Percentiles rank a stretch among this genome's conserved stretches.
phyloP scores from a whole-genome alignment of 2,113 vertebrate genomes.

The Chroicocephalus ridibundus region DNA sequence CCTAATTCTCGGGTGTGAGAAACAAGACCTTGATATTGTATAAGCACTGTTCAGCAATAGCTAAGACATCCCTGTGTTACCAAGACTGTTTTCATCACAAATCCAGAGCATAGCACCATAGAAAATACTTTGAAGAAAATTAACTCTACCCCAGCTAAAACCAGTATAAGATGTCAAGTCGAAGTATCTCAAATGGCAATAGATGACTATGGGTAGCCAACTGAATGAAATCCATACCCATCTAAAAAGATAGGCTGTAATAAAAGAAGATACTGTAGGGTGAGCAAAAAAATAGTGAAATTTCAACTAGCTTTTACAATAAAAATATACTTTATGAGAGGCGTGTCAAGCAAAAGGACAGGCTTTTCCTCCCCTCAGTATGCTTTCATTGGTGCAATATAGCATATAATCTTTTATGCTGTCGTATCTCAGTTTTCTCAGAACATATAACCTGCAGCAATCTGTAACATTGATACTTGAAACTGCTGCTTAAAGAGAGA shows the following conservation, averaged over 20 bases:
- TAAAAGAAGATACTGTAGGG: background rate
- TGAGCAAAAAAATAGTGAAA: background rate
- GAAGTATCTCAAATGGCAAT: background rate
- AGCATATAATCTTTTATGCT: slow-evolving; percentile 54
- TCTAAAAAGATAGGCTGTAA: slow-evolving; percentile 15
- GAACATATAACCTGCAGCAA: slow-evolving; percentile 58
- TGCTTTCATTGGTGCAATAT: slow-evolving; percentile 52
- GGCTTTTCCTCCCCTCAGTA: slow-evolving; percentile 26
- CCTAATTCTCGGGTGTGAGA: background rate
- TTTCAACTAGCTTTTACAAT: slow-evolving; percentile 55
- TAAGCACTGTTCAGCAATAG: background rate
- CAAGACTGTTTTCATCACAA: background rate
- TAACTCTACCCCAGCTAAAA: background rate
- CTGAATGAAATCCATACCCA: background rate
- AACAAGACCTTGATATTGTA: background rate
- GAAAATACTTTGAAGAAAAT: background rate
- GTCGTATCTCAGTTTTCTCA: slow-evolving; percentile 25
- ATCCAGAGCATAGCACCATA: background rate
- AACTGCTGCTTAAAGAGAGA: background rate
- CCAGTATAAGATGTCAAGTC: background rate
- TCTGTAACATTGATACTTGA: slow-evolving; percentile 45
- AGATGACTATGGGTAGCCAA: background rate
- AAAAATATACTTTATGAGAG: slow-evolving; percentile 44
- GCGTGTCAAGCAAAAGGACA: slow-evolving; percentile 29
- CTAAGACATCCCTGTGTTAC: background rate